These are phyloP conservation scores for Saimiri boliviensis DNA, from an alignment of 2,113 vertebrate species.

Conservation along the genomic window DNA sequence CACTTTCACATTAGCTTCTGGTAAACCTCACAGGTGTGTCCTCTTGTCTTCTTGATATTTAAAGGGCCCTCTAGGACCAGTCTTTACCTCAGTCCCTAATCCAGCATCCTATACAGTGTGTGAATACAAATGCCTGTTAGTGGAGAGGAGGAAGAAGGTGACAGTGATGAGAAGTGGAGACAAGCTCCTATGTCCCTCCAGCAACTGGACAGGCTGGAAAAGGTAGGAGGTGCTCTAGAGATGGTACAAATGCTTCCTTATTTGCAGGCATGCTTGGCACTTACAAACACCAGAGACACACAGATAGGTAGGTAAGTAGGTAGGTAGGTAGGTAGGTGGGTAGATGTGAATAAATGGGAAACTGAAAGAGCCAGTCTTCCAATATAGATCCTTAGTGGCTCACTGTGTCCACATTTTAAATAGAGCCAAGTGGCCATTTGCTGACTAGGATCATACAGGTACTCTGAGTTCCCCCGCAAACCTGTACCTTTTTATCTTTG, in stretches of 20 bases:
- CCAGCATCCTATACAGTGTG: rapidly evolving
- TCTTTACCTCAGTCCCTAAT: not conserved
- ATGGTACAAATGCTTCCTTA: rapidly evolving
- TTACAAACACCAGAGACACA: not conserved
- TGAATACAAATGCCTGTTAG: not conserved
- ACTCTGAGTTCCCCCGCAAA: not conserved
- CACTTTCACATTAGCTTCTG: not conserved
- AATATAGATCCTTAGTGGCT: not conserved
- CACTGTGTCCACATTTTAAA: not conserved
- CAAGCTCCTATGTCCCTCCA: not conserved
- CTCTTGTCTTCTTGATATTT: not conserved
- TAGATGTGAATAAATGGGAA: not conserved
- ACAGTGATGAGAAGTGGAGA: rapidly evolving
- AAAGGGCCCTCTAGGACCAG: not conserved
- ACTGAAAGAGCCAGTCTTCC: not conserved
- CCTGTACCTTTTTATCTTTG: not conserved
- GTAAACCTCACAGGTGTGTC: not conserved
- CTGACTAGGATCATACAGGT: not conserved
- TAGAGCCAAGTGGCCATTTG: not conserved
- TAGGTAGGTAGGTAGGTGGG: not conserved
- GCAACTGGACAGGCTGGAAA: not conserved
- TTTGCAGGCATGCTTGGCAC: not conserved
- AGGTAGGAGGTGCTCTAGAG: not conserved
- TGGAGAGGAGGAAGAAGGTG: not conserved
- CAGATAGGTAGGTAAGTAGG: too few relatives aligned